Base-by-base conservation (phyloP, 2,888 invertebrate species). In the Hirudinaria manillensis region DNA sequence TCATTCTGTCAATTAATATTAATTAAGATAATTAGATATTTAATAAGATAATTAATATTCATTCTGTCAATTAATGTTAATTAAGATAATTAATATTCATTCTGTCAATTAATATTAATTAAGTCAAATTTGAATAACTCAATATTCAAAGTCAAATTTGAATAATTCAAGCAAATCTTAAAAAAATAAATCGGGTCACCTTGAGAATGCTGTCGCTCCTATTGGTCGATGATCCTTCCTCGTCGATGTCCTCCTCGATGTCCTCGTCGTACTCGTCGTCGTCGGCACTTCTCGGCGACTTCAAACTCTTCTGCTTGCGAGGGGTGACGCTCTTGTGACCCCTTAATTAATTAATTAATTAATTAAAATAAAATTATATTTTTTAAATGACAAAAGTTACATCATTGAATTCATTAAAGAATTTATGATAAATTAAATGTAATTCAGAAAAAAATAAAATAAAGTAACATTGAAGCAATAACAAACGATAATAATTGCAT, bases 211-310 rank as follows among this genome's bases (percentile, higher is more conserved):
- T 61, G 61, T 61, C 61, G 13, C 61, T 61, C 61, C 61, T 61
- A 29, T 61, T 61, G 24, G 29, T 61, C 24, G 61, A 61, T 1
- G 21, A 61, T 38, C n/a, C 36, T 29, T 56, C 56, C 38, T 61
- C 36, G 34, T 61, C 56, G 16, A n/a, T 36, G n/a, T 56, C 61
- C 27, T 36, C 29, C 53, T 56, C 56, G 21, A 27, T 29, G 29
- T 72, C 72, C 10, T 72, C 72, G 6, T 56, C 72, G 21, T 72
- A 51, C 21, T 56, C 72, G 10, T 55, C 72, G 0, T 55, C 72
- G n/a, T 56, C 32, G 0, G 61, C 24, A 61, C 61, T 61, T 19
- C 29, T 61, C 24, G 61, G 10, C 10, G 61, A 61, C 21, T 61
- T 61, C n/a, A 61, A 61, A 61, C 24, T 27, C 61, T 61, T 61